Base-by-base conservation (phyloP, 1,140 invertebrate genomes). In the Drosophila hydei region DNA sequence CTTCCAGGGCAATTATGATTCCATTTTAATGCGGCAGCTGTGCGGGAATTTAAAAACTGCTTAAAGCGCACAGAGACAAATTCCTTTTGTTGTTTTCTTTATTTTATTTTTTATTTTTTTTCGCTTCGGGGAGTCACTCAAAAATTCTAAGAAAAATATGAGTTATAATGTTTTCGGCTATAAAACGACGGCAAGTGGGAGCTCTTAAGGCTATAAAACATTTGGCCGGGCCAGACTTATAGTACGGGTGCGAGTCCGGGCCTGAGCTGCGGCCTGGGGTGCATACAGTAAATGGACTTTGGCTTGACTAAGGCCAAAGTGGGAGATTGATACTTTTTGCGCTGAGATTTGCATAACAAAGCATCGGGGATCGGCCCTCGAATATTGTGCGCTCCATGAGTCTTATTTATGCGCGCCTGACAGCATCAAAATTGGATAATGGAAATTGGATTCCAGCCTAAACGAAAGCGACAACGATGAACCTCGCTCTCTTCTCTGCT, bases 341-440 rank as follows among this genome's bases (percentile, higher is more conserved):
- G 64, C 58, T 25, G 64, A 73, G 73, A 87, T 87, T 80, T 87
- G 70, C 77, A 80, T 87, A 80, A 75, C 65, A 81, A 87, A 75
- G 77, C 73, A 68, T 30, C 16, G 7, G 23, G 43, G 65, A 70
- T 67, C 56, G 58, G 43, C 40, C 42, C 48, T 47, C 21, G 59
- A 42, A 72, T 42, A 19, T 68, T 40, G 42, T 27, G 23, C 23
- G 42, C 21, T 38, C 21, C 18, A 11, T 9, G 38, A 9, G 56
- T 52, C 61, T 79, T 79, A 79, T 77, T 85, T 77, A 75, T 80
- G 74, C 77, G 60, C 77, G 63, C 81, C 79, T 87, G 62, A 38
- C 71, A 72, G 81, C 77, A 78, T 87, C 73, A 87, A 85, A 71
- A 85, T 85, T 87, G 83, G 77, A 87, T 85, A 85, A 80, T 87